Evolutionary conservation across 2,888 invertebrate species (phyloP).

Genomic region (Nemurella pictetii): DNA sequence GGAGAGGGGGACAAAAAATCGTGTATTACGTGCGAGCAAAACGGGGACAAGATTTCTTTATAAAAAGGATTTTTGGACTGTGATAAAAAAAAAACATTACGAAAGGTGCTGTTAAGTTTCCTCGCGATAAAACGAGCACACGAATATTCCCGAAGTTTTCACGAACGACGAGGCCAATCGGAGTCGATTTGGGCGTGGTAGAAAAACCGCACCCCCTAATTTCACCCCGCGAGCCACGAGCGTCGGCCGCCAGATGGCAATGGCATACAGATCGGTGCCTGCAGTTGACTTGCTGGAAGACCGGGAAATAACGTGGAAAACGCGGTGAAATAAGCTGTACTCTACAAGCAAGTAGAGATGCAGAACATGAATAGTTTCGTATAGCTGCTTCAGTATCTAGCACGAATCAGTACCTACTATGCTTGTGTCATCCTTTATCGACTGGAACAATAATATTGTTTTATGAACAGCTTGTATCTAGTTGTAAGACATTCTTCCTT

Average conservation of each 20-base stretch:
- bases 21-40: background rate
- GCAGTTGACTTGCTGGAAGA: too few relatives aligned
- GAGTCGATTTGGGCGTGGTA: conserved; percentile 30
- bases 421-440: too few relatives aligned
- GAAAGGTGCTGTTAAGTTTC: background rate
- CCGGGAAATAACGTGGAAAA: background rate
- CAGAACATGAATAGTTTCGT: too few relatives aligned
- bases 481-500: too few relatives aligned
- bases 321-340: background rate
- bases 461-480: too few relatives aligned
- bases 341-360: too few relatives aligned
- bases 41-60: conserved; percentile 6
- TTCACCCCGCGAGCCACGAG: background rate
- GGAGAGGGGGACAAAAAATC: background rate
- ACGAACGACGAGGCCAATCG: conserved; percentile 36
- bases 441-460: too few relatives aligned
- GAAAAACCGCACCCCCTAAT: conserved; percentile 31
- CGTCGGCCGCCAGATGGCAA: conserved; percentile 23
- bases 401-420: too few relatives aligned
- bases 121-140: background rate
- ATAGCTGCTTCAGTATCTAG: too few relatives aligned
- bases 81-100: conserved; percentile 1
- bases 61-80: conserved; percentile 18
- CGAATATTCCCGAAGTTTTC: conserved; percentile 17
- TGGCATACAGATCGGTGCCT: background rate